Evolutionary conservation across 1,140 invertebrate species (phyloP).

Genomic region (Pectinophora gossypiella): DNA sequence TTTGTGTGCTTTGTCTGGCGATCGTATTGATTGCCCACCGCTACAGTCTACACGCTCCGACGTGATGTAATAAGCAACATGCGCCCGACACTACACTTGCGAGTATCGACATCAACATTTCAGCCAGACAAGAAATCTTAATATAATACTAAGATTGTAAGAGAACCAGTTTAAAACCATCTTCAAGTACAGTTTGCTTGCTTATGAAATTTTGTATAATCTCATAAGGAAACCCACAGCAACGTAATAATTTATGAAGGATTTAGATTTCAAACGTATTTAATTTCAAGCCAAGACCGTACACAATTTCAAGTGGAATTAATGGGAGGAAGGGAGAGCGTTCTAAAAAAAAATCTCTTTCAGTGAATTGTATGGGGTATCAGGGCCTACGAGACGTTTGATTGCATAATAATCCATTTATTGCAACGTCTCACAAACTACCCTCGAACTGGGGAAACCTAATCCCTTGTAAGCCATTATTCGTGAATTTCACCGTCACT

Average conservation of each 20-base stretch:
- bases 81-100: no score
- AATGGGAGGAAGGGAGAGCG: neutral
- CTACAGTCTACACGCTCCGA: no score
- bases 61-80: no score
- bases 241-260: neutral
- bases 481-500: slow-evolving; percentile 54
- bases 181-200: no score
- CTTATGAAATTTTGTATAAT: no score
- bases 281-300: neutral
- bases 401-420: slow-evolving; percentile 64
- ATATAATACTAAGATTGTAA: no score
- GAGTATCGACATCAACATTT: no score
- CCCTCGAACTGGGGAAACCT: slow-evolving; percentile 57
- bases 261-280: neutral
- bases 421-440: slow-evolving; percentile 40
- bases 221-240: no score
- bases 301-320: neutral
- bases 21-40: slow-evolving; percentile 2
- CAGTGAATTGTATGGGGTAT: neutral
- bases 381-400: slow-evolving; percentile 22
- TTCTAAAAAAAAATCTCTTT: neutral
- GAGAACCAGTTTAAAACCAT: no score
- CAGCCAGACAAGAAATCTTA: no score
- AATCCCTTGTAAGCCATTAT: slow-evolving; percentile 65
- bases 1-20: slow-evolving; percentile 2